Base-by-base conservation (phyloP, 1,140 invertebrate genomes). In the Drosophila kurseongensis region DNA sequence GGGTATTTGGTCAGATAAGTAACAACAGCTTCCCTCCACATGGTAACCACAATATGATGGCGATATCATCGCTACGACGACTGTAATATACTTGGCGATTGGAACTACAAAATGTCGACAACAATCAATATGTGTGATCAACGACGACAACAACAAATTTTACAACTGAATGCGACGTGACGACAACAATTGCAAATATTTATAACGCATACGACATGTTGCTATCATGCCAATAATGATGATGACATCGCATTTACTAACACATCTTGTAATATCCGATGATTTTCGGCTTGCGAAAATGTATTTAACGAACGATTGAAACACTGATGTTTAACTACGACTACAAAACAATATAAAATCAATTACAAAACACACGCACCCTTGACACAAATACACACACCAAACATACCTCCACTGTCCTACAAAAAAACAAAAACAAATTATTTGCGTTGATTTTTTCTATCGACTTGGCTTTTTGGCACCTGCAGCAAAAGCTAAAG, bases 181-280 rank as follows among this genome's bases (percentile, higher is more conserved):
- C 65, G 41, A 75, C 50, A 68, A 72, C 66, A 50, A 76, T 12
- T 56, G 44, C 14, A 65, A 80, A 73, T 59, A 73, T 60, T 61
- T 79, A 47, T 48, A 71, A 66, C 45, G 51, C 62, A 72, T 67
- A 59, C 62, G 63, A 68, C 71, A 74, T 73, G 78, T 56, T 56
- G 66, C 45, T 74, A 63, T 68, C 55, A 89, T 86, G 88, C 75
- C 75, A 88, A 90, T 83, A 80, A 88, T 91, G 91, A 92, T 92
- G 91, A 92, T 92, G 91, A 92, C 91, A 90, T 91, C 88, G 91
- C 91, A 91, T 91, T 80, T 91, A 78, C 68, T 91, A 65, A 91
- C 90, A 80, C 82, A 81, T 84, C 91, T 92, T 90, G 86, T 92
- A 76, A 91, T 92, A 80, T 81, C 91, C 88, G 91, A 92, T 77